Evolutionary conservation across 2,797 vertebrate genomes (phyloP).

Genomic region (Gymnothorax reevesii): DNA sequence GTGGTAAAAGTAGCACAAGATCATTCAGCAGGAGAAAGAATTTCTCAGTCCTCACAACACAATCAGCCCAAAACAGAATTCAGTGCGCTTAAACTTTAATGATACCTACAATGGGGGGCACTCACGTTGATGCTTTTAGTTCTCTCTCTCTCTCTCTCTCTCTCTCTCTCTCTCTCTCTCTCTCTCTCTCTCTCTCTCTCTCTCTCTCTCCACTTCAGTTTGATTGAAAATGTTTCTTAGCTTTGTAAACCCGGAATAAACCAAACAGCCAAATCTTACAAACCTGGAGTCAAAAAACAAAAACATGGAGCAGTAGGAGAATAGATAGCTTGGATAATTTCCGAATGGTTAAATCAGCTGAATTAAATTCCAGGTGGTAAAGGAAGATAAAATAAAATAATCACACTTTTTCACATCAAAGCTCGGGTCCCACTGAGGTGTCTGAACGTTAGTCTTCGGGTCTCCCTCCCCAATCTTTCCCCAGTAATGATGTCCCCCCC

Average conservation of each 20-base stretch:
- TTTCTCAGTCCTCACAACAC: neutral
- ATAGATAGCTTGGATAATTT: neutral
- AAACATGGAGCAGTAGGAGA: neutral
- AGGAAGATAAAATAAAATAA: no score
- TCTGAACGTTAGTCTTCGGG: neutral
- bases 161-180: no score
- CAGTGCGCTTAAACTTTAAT: neutral
- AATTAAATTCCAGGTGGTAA: neutral
- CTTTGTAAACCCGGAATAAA: neutral
- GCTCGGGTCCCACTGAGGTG: neutral
- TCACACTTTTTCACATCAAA: neutral
- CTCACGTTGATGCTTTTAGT: neutral
- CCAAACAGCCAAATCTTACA: neutral
- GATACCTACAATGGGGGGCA: no score
- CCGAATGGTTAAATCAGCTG: neutral
- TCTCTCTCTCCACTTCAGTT: neutral
- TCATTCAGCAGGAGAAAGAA: neutral
- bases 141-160: neutral
- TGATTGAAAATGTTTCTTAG: neutral
- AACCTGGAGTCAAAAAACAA: neutral
- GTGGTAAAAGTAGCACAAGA: neutral
- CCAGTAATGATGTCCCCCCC: neutral
- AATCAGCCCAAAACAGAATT: no score
- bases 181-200: no score
- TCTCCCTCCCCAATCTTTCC: no score